These are phyloP conservation scores for Alectoris magna DNA, from an alignment of 2,797 vertebrate species.

Conservation along the genomic window DNA sequence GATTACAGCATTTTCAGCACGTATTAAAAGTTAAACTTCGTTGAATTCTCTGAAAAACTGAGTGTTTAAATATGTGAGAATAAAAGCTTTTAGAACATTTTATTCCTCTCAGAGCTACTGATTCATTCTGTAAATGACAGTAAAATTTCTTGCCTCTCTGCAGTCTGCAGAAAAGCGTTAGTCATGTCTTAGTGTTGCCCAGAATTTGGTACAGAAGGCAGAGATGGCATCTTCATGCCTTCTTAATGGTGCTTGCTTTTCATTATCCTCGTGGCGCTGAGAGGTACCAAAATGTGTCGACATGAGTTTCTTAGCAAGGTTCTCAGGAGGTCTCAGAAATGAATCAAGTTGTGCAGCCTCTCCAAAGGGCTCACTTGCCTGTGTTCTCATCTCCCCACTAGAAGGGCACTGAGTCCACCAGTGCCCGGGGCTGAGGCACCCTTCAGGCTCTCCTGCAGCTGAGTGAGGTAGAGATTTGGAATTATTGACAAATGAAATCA, in stretches of 20 bases:
- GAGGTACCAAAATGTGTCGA: neutral
- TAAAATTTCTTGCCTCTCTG: neutral
- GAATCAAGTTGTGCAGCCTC: accelerated
- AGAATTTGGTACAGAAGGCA: neutral
- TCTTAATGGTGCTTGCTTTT: neutral
- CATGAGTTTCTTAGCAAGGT: accelerated
- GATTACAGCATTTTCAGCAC: neutral
- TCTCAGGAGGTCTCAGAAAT: neutral
- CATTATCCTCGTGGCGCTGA: neutral
- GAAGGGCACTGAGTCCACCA: accelerated
- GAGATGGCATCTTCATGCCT: neutral
- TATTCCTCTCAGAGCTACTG: neutral
- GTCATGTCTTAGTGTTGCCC: neutral
- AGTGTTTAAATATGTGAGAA: neutral
- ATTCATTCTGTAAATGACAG: conserved; percentile 30
- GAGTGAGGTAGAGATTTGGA: neutral
- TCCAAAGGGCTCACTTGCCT: accelerated
- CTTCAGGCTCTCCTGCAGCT: neutral
- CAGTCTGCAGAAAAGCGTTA: neutral
- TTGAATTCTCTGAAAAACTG: neutral
- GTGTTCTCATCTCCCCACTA: neutral
- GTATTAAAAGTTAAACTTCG: neutral
- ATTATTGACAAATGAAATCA: neutral
- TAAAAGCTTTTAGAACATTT: neutral
- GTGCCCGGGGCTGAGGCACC: neutral